These are phyloP conservation scores for Abscondita cerata DNA, from an alignment of 2,888 invertebrate species.

Conservation along the genomic window DNA sequence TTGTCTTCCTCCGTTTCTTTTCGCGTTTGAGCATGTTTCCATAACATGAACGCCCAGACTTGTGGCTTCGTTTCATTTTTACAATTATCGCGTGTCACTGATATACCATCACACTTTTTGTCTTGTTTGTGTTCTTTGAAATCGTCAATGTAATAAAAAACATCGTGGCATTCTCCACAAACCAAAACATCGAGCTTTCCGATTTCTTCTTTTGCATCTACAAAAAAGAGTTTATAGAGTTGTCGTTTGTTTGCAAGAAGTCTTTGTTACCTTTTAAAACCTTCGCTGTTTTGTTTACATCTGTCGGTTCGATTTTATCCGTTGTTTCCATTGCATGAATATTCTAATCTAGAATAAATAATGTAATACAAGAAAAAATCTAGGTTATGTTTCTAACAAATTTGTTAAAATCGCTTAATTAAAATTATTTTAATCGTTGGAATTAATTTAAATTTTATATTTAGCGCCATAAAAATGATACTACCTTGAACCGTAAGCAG, in stretches of 20 bases:
- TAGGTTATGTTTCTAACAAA: conserved; percentile 21
- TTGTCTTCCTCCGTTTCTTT: conserved; percentile 61
- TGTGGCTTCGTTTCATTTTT: conserved; percentile 81
- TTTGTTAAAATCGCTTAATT: background rate
- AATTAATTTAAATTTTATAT: conserved; percentile 34
- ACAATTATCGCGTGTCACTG: conserved; percentile 67
- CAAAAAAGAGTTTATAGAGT: conserved; percentile 4
- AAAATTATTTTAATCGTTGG: background rate
- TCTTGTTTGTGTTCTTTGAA: conserved; percentile 75
- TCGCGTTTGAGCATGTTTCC: conserved; percentile 72
- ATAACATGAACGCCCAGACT: conserved; percentile 84
- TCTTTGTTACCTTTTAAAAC: conserved; percentile 46
- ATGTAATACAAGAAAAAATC: background rate
- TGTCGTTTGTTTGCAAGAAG: too few species aligned
- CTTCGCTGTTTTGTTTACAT: conserved; percentile 43
- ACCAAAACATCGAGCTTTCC: conserved; percentile 79
- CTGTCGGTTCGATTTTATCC: conserved; percentile 34
- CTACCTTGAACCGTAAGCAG: conserved; percentile 30
- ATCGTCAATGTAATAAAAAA: conserved; percentile 80
- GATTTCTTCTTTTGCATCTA: conserved; percentile 80
- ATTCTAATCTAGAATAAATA: background rate
- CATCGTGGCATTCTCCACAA: conserved; percentile 83
- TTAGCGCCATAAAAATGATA: conserved; percentile 41
- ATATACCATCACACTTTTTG: conserved; percentile 67
- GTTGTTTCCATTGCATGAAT: conserved; percentile 29